phyloP scores from a whole-genome alignment of 2,797 vertebrate species.

The Masticophis lateralis region DNA sequence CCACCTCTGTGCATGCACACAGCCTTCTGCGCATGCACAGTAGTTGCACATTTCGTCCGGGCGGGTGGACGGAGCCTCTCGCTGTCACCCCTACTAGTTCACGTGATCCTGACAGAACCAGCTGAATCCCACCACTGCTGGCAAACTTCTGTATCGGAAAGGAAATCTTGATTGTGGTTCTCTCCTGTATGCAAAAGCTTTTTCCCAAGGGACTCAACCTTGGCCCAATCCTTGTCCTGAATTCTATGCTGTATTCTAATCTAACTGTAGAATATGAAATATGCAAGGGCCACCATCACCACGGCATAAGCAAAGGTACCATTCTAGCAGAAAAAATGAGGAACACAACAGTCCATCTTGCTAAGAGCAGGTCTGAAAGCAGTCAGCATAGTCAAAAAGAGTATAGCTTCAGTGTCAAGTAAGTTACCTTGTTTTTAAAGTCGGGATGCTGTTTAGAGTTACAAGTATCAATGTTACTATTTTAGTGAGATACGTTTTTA shows the following conservation, averaged over 20 bases:
- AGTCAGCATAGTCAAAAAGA: neutral
- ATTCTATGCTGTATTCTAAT: neutral
- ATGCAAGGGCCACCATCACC: neutral
- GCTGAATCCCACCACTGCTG: too few species aligned
- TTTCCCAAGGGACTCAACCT: neutral
- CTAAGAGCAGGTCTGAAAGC: neutral
- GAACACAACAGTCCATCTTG: neutral
- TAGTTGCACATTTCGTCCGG: too few species aligned
- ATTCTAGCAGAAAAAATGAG: neutral
- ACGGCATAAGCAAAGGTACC: neutral
- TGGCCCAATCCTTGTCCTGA: neutral
- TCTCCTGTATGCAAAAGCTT: neutral
- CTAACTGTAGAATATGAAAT: neutral
- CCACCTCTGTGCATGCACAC: too few species aligned
- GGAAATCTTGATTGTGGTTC: neutral
- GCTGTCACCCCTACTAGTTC: too few species aligned
- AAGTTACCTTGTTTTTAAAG: neutral
- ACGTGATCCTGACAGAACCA: too few species aligned
- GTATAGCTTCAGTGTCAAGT: neutral
- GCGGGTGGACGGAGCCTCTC: too few species aligned
- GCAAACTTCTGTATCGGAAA: neutral
- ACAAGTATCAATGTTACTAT: neutral
- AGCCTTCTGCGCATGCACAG: too few species aligned
- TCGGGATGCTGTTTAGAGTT: neutral
- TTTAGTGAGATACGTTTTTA: conserved; percentile 5